phyloP scores from a whole-genome alignment of 1,140 invertebrate species.

The Calosoma granatense region DNA sequence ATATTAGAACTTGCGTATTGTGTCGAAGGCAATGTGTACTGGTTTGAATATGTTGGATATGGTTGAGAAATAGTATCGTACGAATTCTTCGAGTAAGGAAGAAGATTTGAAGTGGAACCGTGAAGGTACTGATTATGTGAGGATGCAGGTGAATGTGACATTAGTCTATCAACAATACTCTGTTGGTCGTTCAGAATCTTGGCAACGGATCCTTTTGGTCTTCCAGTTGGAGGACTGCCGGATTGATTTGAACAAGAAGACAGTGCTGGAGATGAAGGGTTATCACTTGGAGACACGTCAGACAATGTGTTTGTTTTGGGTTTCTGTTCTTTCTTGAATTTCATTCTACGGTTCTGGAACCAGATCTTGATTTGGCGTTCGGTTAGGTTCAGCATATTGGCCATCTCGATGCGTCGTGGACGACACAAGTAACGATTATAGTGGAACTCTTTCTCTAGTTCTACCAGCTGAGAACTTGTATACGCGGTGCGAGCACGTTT shows the following conservation, averaged over 20 bases:
- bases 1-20: neutral
- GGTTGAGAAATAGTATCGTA: neutral
- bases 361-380: conserved; percentile 88
- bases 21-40: neutral
- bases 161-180: conserved; percentile 8
- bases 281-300: neutral
- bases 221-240: neutral
- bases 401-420: conserved; percentile 68
- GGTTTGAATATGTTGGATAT: neutral
- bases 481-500: conserved; percentile 60
- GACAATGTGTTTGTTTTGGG: conserved; percentile 12
- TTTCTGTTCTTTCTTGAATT: conserved; percentile 45
- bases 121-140: conserved; percentile 11
- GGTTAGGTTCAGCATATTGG: conserved; percentile 56
- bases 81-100: neutral
- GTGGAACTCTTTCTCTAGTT: conserved; percentile 73
- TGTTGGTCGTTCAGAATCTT: conserved; percentile 6
- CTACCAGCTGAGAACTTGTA: conserved; percentile 66
- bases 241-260: neutral
- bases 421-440: conserved; percentile 69
- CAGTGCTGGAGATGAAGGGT: conserved; percentile 7
- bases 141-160: conserved; percentile 7
- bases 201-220: neutral
- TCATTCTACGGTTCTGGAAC: conserved; percentile 63
- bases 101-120: neutral